These are phyloP conservation scores for Leucopsar rothschildi DNA, from an alignment of 2,113 vertebrate genomes.

Conservation along the genomic window DNA sequence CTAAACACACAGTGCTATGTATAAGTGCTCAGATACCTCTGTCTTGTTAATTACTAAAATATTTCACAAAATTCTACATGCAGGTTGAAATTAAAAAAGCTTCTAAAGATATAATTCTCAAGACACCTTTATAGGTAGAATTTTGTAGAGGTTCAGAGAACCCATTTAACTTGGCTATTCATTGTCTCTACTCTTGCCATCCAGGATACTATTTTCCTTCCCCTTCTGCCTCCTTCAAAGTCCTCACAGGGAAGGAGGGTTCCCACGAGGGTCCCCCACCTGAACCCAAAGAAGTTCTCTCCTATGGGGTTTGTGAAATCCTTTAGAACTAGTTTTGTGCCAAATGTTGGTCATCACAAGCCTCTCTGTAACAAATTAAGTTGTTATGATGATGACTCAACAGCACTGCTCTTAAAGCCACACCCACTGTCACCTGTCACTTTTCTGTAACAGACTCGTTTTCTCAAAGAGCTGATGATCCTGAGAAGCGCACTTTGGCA, in stretches of 20 bases:
- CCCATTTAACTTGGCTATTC: background rate
- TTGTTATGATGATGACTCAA: background rate
- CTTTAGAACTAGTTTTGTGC: background rate
- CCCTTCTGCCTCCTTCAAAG: background rate
- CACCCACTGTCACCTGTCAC: background rate
- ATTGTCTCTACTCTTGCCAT: background rate
- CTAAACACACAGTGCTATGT: rapidly evolving
- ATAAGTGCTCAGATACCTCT: background rate
- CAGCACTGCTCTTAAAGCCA: background rate
- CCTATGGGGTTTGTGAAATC: background rate
- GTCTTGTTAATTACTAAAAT: background rate
- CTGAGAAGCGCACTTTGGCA: background rate
- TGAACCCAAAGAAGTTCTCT: background rate
- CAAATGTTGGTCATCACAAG: background rate
- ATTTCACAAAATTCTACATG: background rate
- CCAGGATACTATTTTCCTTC: background rate
- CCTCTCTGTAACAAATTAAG: background rate
- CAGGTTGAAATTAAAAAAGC: background rate
- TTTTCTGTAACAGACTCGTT: background rate
- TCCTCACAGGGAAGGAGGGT: background rate
- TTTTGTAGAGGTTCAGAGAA: background rate
- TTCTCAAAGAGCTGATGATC: background rate
- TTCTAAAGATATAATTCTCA: background rate
- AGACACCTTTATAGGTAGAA: background rate
- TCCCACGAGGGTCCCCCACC: background rate